Evolutionary conservation across 2,797 vertebrate species (phyloP).

Genomic region (Micrastur ruficollis): DNA sequence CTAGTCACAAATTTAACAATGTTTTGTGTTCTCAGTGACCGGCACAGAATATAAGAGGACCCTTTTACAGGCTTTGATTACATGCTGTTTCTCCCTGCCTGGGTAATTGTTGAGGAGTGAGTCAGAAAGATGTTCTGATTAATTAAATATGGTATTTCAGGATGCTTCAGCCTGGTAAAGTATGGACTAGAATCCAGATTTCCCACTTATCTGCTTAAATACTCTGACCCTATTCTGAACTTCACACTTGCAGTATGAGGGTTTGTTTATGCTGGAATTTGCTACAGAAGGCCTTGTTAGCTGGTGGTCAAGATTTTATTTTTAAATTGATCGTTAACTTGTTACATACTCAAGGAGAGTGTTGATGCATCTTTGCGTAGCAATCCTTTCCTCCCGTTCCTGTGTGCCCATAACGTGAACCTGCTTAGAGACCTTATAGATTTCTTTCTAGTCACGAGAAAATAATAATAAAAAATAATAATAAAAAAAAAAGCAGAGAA

Average conservation of each 20-base stretch:
- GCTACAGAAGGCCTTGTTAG: conserved; percentile 61
- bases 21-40: conserved; percentile 39
- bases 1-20: conserved; percentile 6
- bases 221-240: conserved; percentile 33
- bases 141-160: conserved; percentile 72
- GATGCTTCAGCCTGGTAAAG: conserved; percentile 38
- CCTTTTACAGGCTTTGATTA: conserved; percentile 63
- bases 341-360: background rate
- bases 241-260: conserved; percentile 7
- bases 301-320: conserved; percentile 69
- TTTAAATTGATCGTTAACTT: conserved; percentile 69
- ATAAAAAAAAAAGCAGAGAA: background rate
- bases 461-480: background rate
- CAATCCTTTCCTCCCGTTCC: background rate
- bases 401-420: background rate
- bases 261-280: conserved; percentile 69
- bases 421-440: background rate
- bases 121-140: conserved; percentile 69
- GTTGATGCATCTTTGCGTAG: background rate
- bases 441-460: background rate
- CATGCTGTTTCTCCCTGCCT: conserved; percentile 61
- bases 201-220: conserved; percentile 62
- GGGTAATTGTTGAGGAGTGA: conserved; percentile 68
- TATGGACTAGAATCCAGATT: conserved; percentile 69
- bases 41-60: conserved; percentile 12